Base-by-base conservation (phyloP, 2,113 vertebrate species). In the Gymnarchus niloticus region DNA sequence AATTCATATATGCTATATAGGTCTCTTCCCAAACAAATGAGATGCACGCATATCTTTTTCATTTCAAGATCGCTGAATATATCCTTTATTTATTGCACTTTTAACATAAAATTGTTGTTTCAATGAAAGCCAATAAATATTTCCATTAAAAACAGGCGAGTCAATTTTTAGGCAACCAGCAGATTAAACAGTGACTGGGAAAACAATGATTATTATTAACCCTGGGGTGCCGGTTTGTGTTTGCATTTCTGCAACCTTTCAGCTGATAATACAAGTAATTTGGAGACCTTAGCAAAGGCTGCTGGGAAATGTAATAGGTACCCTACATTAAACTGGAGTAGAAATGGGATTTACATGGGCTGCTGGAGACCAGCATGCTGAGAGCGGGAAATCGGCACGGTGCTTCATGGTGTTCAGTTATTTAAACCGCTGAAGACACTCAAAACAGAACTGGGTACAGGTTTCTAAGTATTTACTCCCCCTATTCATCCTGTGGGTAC, bases 141-240 rank as follows among this genome's bases (percentile, higher is more conserved):
- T 92, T 87, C 78, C 33, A 91, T 92, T 88, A 88, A 90, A 88
- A 86, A 84, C 83, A 83, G 69, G 65, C 85, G 91, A 91, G 90
- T 93, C 92, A 93, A 92, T 92, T 92, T 92, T 89, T 90, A 81
- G 90, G 57, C 87, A 92, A 91, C 57, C 84, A 88, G 83, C 57
- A 88, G 87, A 89, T 91, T 88, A 92, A 90, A 90, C 85, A 69
- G 81, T 77, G 89, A 88, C 88, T 87, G 77, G 33, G 89, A 87
- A 89, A 89, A 87, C 61, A 88, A 88, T 86, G 86, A 86, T 88
- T 77, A 87, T 86, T 89, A 91, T 89, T 89, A 90, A 92, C 91
- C 92, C 33, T 2, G 61, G 85, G 87, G 81, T 33, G 57, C 21
- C 65, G 86, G 57, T 87, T 83, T 85, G 78, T 76, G 88, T 85